phyloP scores from a whole-genome alignment of 1,140 invertebrate species.

The Caenorhabditis latens region DNA sequence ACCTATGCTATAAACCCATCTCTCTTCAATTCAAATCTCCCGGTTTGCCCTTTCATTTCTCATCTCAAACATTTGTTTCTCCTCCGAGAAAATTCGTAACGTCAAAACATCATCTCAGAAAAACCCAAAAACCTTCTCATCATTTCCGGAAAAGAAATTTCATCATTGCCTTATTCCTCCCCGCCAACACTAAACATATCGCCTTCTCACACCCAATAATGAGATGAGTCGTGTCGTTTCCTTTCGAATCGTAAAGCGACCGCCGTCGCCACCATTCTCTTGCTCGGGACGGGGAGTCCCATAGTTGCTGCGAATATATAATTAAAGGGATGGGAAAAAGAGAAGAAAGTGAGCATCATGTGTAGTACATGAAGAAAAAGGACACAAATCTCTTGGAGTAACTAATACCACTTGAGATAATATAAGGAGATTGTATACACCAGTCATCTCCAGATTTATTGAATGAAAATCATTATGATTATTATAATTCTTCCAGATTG shows the following conservation, averaged over 20 bases:
- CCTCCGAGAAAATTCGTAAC: background rate
- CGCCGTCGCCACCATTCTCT: slow-evolving; percentile 40
- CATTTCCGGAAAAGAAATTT: slow-evolving; percentile 9
- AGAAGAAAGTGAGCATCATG: slow-evolving; percentile 10
- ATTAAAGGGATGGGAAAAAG: slow-evolving; percentile 48
- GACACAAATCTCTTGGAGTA: slow-evolving; percentile 26
- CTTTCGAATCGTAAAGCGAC: slow-evolving; percentile 47
- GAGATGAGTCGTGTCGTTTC: slow-evolving; percentile 51
- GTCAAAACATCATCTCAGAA: background rate
- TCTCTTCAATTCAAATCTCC: no score
- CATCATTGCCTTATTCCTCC: slow-evolving; percentile 22
- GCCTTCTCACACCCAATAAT: slow-evolving; percentile 54
- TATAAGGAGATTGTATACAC: background rate
- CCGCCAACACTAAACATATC: background rate
- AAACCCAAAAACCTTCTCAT: background rate
- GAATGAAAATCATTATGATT: slow-evolving; percentile 9
- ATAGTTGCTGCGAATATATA: slow-evolving; percentile 54
- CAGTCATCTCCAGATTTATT: background rate
- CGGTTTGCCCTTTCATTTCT: no score
- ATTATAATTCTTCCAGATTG: slow-evolving; percentile 70
- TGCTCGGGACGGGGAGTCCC: background rate
- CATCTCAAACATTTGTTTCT: no score
- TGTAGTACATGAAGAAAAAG: slow-evolving; percentile 42
- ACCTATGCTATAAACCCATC: no score
- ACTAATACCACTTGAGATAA: background rate